phyloP scores from a whole-genome alignment of 2,888 invertebrate genomes.

The Camponotus fellah region DNA sequence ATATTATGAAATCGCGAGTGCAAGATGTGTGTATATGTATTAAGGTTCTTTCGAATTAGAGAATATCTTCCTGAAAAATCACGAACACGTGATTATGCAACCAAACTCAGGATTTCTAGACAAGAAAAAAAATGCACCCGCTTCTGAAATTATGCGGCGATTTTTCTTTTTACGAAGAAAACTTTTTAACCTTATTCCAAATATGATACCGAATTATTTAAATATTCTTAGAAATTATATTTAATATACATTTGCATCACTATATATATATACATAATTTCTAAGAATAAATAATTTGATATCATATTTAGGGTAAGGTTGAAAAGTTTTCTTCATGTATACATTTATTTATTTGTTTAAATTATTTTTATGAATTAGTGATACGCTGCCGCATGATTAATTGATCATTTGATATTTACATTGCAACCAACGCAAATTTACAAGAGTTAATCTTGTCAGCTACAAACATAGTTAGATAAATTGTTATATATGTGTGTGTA shows the following conservation, averaged over 20 bases:
- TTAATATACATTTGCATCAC: not conserved
- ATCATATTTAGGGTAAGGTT: too few species aligned
- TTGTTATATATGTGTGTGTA: not conserved
- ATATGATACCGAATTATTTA: not conserved
- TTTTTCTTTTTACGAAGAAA: slow-evolving; percentile 5
- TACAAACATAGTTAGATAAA: not conserved
- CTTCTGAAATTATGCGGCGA: slow-evolving; percentile 17
- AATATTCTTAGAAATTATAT: not conserved
- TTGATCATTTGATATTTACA: not conserved
- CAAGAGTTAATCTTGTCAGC: not conserved
- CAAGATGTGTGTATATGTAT: not conserved
- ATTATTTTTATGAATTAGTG: not conserved
- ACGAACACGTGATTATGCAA: slow-evolving; percentile 37
- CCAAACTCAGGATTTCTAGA: not conserved
- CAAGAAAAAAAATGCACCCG: not conserved
- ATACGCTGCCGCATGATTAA: not conserved
- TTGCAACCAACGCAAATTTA: not conserved
- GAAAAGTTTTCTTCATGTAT: too few species aligned
- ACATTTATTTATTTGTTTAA: not conserved
- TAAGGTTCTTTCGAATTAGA: slow-evolving; percentile 14
- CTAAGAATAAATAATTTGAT: too few species aligned
- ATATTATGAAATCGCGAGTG: slow-evolving; percentile 41
- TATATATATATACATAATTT: too few species aligned
- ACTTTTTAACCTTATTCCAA: slow-evolving; percentile 20
- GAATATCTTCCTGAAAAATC: slow-evolving; percentile 42